A percentile compares a stretch with the other conserved stretches of the same genome.
These are phyloP conservation scores for Syngnathus floridae DNA, from an alignment of 2,113 vertebrate species.

Conservation along the genomic window DNA sequence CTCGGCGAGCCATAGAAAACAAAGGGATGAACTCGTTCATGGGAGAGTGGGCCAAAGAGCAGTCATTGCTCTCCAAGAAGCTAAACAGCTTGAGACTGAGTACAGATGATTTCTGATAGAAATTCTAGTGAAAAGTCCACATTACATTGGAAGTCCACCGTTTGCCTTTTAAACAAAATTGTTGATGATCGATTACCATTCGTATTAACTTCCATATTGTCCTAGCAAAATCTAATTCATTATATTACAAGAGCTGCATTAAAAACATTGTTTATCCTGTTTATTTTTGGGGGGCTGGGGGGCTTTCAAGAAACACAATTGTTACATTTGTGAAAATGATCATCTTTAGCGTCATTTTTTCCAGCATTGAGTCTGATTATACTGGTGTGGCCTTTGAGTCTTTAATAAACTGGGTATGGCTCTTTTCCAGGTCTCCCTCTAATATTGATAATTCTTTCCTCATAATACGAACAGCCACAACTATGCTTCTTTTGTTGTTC, in stretches of 20 bases:
- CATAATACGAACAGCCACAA: conserved; percentile 31
- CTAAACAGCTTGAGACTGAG: conserved; percentile 29
- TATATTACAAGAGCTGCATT: neutral
- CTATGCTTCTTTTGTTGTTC: conserved; percentile 7
- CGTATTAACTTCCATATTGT: neutral
- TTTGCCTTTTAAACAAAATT: neutral
- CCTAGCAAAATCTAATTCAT: neutral
- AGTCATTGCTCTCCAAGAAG: conserved; percentile 43
- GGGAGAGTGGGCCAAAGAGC: conserved; percentile 51
- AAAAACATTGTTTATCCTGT: neutral
- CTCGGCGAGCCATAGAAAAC: conserved; percentile 49
- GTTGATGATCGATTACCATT: neutral
- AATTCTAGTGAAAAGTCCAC: conserved; percentile 14
- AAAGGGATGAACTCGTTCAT: conserved; percentile 57
- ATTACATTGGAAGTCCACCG: neutral
- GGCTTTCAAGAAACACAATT: neutral
- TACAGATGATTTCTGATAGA: conserved; percentile 1
- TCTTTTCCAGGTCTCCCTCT: conserved; percentile 7
- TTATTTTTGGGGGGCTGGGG: too few species aligned
- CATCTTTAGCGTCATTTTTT: neutral
- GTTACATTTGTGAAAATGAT: neutral
- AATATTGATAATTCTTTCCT: conserved; percentile 7
- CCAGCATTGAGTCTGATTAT: neutral
- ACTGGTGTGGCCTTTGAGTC: neutral
- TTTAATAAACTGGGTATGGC: neutral